Conservation (phyloP, 1,140 invertebrate genomes). For the Neodiprion pinetum region DNA sequence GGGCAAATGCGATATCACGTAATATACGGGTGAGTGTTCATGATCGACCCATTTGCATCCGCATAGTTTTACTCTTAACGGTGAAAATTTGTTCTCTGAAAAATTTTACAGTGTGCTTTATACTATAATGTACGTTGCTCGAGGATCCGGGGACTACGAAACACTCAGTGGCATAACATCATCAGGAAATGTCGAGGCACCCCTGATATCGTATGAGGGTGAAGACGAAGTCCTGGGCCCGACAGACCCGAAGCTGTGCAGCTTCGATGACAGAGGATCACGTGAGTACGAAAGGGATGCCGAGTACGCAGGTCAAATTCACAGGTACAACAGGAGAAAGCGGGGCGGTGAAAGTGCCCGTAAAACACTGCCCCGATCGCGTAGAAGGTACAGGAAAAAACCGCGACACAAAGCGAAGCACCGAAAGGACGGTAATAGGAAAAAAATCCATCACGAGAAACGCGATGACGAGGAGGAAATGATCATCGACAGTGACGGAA, state of each 20-base stretch:
- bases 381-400: too few species aligned
- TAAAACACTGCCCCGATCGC: not conserved
- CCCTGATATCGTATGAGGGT: too few species aligned
- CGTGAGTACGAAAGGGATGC: not conserved
- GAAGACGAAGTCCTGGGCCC: not conserved
- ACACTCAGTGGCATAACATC: not conserved
- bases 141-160: slow-evolving; percentile 20
- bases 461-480: not conserved
- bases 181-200: not conserved
- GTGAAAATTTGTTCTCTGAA: not conserved
- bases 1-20: slow-evolving; percentile 39
- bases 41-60: not conserved
- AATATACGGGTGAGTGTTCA: slow-evolving; percentile 28
- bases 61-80: not conserved
- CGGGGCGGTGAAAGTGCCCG: not conserved
- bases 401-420: too few species aligned
- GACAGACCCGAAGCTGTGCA: not conserved
- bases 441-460: not conserved
- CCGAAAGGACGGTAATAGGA: too few species aligned
- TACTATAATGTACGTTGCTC: slow-evolving; percentile 28
- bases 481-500: too few species aligned
- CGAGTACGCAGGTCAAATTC: not conserved
- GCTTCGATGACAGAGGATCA: not conserved
- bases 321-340: not conserved
- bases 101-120: slow-evolving; percentile 27